A percentile compares a stretch with the other conserved stretches of the same genome.
Evolutionary conservation across 2,113 vertebrate species (phyloP).

Genomic region (Sterna hirundo): DNA sequence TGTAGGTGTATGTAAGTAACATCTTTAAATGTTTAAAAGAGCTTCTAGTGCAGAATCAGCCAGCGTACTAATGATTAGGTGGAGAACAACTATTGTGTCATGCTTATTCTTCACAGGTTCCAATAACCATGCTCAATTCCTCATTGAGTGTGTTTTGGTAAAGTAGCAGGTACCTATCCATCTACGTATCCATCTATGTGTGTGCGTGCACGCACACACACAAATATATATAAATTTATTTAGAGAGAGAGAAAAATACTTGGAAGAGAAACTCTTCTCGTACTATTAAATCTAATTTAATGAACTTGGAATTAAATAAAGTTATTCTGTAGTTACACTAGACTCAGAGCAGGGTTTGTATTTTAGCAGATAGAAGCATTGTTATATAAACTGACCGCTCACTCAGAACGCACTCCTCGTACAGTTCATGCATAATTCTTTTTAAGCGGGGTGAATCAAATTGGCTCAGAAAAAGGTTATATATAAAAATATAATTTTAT

Average conservation of each 20-base stretch:
- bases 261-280: neutral
- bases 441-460: neutral
- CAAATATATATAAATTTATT: neutral
- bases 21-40: neutral
- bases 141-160: neutral
- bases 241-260: neutral
- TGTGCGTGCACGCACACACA: accelerated
- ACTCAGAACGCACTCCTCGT: neutral
- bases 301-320: neutral
- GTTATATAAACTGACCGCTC: neutral
- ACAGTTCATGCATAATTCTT: neutral
- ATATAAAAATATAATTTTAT: neutral
- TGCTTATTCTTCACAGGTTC: neutral
- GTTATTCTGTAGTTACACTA: neutral
- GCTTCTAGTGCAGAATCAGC: neutral
- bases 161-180: neutral
- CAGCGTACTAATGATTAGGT: neutral
- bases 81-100: neutral
- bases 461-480: neutral
- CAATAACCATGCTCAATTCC: neutral
- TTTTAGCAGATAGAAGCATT: neutral
- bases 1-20: neutral
- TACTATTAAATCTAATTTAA: neutral
- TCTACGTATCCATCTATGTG: neutral
- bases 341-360: neutral